Conservation (phyloP, 1,140 invertebrate genomes). For the Psilanteris sp. region DNA sequence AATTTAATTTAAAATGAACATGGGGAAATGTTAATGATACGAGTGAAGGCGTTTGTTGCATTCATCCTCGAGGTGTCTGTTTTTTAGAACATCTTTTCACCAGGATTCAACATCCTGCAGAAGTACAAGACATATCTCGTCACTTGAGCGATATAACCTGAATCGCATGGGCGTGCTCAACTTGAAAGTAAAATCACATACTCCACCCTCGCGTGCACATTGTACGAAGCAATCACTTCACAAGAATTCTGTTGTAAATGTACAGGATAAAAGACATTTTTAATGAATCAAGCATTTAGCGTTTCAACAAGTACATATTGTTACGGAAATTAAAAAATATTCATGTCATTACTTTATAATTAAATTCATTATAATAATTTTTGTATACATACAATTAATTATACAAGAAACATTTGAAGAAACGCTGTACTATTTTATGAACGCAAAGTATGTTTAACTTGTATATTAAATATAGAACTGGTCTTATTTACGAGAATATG, state of each 20-base stretch:
- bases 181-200: slow-evolving; percentile 49
- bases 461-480: no score
- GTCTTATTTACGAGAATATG: no score
- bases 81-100: slow-evolving; percentile 2
- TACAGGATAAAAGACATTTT: slow-evolving; percentile 17
- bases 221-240: slow-evolving; percentile 36
- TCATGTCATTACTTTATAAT: no score
- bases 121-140: slow-evolving; percentile 27
- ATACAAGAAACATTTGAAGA: no score
- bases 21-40: no score
- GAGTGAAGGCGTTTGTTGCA: no score
- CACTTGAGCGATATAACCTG: slow-evolving; percentile 29
- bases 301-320: slow-evolving; percentile 26
- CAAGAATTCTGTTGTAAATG: slow-evolving; percentile 24
- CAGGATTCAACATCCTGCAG: slow-evolving; percentile 30
- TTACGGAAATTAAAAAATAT: no score
- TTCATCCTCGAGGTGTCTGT: slow-evolving; percentile 17
- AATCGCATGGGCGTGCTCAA: slow-evolving; percentile 47
- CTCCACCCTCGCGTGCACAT: slow-evolving; percentile 33
- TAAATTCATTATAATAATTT: no score
- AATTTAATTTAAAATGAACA: no score
- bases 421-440: no score
- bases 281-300: slow-evolving; percentile 25
- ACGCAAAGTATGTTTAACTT: no score
- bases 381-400: no score